Evolutionary conservation across 64 coral and sea anemone genomes (phyloP).

Genomic region (Catalaphyllia jardinei): DNA sequence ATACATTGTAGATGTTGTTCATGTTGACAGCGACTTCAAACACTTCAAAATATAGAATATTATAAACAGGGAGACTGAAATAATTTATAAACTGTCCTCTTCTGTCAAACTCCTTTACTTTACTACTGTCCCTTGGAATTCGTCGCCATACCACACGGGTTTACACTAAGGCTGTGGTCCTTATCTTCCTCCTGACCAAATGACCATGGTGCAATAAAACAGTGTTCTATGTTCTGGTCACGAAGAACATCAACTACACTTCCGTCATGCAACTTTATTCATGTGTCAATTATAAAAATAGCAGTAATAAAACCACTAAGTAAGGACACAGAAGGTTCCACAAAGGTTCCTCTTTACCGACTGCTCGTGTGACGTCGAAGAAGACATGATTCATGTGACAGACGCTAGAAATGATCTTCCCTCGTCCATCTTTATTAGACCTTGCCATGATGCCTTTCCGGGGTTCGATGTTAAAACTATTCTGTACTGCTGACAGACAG

Average conservation of each 20-base stretch:
- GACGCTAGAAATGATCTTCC: constrained; percentile 2
- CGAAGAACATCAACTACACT: background rate
- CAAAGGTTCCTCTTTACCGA: background rate
- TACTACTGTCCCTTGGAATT: constrained; percentile 4
- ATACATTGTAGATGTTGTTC: background rate
- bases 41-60: background rate
- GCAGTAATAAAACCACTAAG: too few relatives aligned
- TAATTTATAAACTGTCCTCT: background rate
- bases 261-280: background rate
- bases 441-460: background rate
- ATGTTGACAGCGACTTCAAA: background rate
- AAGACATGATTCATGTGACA: constrained; percentile 34
- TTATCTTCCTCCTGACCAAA: constrained; percentile 25
- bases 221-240: constrained; percentile 22
- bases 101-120: constrained; percentile 16
- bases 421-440: constrained; percentile 15
- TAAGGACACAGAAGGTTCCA: too few relatives aligned
- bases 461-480: constrained; percentile 8
- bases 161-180: background rate
- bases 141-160: background rate
- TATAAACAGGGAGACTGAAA: constrained; percentile 4
- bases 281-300: constrained; percentile 24
- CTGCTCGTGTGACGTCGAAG: constrained; percentile 1
- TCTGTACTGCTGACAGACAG: background rate
- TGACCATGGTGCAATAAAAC: background rate